Conservation (phyloP, 2,797 vertebrate genomes). For the Choloepus didactylus region DNA sequence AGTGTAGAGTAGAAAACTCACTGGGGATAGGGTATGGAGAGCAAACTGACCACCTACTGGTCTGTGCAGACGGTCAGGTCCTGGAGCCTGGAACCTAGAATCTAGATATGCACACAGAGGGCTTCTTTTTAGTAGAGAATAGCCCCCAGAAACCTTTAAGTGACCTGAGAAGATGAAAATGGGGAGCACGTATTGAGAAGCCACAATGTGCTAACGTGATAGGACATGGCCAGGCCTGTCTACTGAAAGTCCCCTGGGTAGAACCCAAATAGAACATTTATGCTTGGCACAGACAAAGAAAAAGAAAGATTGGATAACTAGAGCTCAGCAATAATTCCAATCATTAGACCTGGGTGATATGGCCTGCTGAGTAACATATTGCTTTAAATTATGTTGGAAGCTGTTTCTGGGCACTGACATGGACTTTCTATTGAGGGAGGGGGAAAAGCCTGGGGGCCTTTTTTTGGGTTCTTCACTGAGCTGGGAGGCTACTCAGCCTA, state of each 20-base stretch:
- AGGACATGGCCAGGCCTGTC: not conserved
- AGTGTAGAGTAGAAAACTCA: not conserved
- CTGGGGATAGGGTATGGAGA: not conserved
- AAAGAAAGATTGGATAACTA: not conserved
- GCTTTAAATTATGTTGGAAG: not conserved
- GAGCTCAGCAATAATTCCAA: not conserved
- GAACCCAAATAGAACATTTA: slow-evolving; percentile 4
- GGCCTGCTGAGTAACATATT: not conserved
- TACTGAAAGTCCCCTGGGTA: not conserved
- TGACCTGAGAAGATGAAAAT: slow-evolving; percentile 41
- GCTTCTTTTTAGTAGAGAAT: slow-evolving; percentile 20
- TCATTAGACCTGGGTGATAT: not conserved
- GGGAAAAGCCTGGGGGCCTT: not conserved
- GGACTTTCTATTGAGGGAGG: not conserved
- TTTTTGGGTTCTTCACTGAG: not conserved
- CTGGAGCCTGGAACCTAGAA: not conserved
- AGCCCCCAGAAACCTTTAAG: slow-evolving; percentile 3
- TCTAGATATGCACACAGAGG: not conserved
- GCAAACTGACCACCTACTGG: not conserved
- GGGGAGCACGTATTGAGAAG: not conserved
- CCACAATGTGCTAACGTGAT: not conserved
- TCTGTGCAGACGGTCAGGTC: slow-evolving; percentile 15
- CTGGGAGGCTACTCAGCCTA: slow-evolving; percentile 5
- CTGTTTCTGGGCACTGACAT: not conserved
- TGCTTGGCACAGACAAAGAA: not conserved